Conservation (phyloP, 1,140 invertebrate species). For the Brachionus rubens region DNA sequence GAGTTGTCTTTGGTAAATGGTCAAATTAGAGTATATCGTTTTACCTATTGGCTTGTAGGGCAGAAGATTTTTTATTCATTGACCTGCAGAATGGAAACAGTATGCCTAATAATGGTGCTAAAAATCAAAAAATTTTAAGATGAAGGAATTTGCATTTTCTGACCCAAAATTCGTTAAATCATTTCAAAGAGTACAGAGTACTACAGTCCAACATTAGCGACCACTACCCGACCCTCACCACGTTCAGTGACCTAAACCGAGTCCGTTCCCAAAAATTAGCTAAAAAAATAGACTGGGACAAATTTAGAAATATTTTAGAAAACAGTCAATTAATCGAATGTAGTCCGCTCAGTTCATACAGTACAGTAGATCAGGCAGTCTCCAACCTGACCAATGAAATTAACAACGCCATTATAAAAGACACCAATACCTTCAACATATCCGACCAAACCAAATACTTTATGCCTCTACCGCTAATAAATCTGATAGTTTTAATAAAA, state of each 20-base stretch:
- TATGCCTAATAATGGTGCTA: no score
- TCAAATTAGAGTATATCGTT: no score
- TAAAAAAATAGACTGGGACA: constrained; percentile 28
- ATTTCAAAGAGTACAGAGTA: neutral
- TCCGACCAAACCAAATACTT: neutral
- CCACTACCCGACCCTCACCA: neutral
- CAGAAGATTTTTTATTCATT: no score
- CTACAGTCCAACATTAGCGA: neutral
- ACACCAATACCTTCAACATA: neutral
- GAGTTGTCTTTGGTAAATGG: no score
- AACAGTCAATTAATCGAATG: neutral
- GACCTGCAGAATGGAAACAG: no score
- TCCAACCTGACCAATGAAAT: neutral
- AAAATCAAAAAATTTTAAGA: no score
- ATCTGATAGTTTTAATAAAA: no score
- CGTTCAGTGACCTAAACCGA: neutral
- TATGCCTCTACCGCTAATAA: neutral
- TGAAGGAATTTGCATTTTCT: no score
- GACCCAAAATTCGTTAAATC: no score
- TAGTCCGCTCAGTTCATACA: neutral
- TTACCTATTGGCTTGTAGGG: no score
- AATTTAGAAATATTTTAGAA: constrained; percentile 19
- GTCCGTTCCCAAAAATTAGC: neutral
- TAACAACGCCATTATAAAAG: constrained; percentile 18
- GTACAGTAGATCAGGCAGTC: neutral